phyloP scores from a whole-genome alignment of 2,113 vertebrate genomes.

The Pseudonaja textilis region DNA sequence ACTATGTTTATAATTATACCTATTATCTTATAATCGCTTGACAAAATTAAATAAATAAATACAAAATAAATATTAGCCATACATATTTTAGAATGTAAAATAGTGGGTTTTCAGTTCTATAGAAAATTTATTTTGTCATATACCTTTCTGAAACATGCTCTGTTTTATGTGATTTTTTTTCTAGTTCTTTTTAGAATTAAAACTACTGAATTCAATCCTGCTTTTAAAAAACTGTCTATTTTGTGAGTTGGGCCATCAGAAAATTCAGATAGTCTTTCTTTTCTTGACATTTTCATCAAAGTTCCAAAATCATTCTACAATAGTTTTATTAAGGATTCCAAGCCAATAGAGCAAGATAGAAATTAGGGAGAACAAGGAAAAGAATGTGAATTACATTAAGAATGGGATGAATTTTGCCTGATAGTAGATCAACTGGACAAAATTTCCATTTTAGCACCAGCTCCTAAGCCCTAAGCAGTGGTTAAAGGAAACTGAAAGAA shows the following conservation, averaged over 20 bases:
- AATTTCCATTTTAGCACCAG: not conserved
- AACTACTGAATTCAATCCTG: not conserved
- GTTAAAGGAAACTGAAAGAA: not conserved
- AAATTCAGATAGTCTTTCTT: not conserved
- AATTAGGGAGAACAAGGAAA: not conserved
- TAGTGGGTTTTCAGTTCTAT: not conserved
- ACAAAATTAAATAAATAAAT: too few species aligned
- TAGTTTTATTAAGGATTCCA: not conserved
- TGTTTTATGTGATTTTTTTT: not conserved
- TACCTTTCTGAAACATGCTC: not conserved
- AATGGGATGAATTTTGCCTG: not conserved
- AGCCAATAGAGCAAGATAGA: not conserved
- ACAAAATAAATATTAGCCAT: too few species aligned
- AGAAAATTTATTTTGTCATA: not conserved
- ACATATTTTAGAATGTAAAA: not conserved
- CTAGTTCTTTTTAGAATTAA: not conserved
- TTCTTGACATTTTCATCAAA: not conserved
- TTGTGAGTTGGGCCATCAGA: not conserved
- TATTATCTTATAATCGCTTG: too few species aligned
- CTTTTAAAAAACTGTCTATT: not conserved
- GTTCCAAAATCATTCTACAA: not conserved
- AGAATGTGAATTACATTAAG: not conserved
- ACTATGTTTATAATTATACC: too few species aligned
- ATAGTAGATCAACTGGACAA: not conserved
- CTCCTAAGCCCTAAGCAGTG: not conserved